Conservation (phyloP, 1,140 invertebrate genomes). For the Drosophila dunni region DNA sequence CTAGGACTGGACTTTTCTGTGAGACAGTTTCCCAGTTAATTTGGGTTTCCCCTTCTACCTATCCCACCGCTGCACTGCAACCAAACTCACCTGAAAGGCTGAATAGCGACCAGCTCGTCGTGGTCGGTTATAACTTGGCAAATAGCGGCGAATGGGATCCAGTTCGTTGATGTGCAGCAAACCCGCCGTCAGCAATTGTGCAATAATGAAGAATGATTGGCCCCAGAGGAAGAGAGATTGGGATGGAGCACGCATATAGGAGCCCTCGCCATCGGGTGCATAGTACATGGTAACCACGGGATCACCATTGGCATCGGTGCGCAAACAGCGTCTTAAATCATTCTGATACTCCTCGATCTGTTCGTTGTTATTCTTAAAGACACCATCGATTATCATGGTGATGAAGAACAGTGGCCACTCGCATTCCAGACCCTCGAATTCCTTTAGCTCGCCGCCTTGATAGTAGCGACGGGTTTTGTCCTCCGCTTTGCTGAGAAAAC, state of each 20-base stretch:
- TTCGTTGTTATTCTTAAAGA: conserved; percentile 94
- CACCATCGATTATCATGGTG: conserved; percentile 98
- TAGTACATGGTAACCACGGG: conserved; percentile 94
- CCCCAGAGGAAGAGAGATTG: conserved; percentile 91
- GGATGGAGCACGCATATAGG: conserved; percentile 78
- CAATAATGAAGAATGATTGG: conserved; percentile 97
- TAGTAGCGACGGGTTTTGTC: conserved; percentile 88
- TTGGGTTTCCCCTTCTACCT: not conserved
- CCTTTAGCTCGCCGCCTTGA: conserved; percentile 89
- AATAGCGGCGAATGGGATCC: conserved; percentile 96
- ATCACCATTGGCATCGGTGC: conserved; percentile 93
- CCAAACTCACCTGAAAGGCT: conserved; percentile 94
- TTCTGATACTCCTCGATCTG: conserved; percentile 97
- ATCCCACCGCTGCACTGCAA: not conserved
- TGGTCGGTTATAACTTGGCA: conserved; percentile 98
- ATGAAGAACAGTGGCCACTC: conserved; percentile 99
- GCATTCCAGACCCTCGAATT: conserved; percentile 98
- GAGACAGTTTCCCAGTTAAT: conserved; percentile 5
- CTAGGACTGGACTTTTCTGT: conserved; percentile 28
- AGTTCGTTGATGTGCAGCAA: conserved; percentile 97
- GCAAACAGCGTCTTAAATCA: conserved; percentile 91
- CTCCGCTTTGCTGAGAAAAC: conserved; percentile 96
- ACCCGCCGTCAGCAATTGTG: conserved; percentile 94
- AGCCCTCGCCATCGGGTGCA: conserved; percentile 90
- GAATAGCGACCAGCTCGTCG: conserved; percentile 96